phyloP scores from a whole-genome alignment of 2,113 vertebrate genomes.

The Spermophilus dauricus region DNA sequence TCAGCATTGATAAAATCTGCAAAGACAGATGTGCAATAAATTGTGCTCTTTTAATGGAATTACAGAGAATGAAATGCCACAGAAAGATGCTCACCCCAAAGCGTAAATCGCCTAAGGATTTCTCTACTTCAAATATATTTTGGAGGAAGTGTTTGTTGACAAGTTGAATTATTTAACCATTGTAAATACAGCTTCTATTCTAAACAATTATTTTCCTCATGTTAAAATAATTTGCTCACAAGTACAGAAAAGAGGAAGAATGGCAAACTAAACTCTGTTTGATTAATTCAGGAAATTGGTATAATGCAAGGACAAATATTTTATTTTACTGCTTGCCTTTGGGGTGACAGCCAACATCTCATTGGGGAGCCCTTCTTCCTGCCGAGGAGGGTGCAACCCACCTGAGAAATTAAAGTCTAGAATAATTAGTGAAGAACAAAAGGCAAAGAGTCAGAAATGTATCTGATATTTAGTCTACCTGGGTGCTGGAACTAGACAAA shows the following conservation, averaged over 20 bases:
- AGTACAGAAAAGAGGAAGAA: not conserved
- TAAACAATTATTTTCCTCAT: constrained; percentile 42
- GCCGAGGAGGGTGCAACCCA: too few relatives aligned
- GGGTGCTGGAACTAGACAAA: too few relatives aligned
- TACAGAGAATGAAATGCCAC: constrained; percentile 78
- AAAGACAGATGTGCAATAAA: constrained; percentile 85
- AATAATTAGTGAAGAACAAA: too few relatives aligned
- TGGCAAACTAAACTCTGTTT: constrained; percentile 23
- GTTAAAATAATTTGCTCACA: constrained; percentile 46
- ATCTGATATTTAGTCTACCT: too few relatives aligned
- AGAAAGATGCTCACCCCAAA: constrained; percentile 64
- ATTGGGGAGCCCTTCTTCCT: too few relatives aligned
- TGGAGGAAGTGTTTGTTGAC: constrained; percentile 44
- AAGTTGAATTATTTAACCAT: constrained; percentile 65
- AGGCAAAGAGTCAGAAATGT: too few relatives aligned
- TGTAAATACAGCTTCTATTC: constrained; percentile 57
- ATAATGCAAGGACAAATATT: constrained; percentile 7
- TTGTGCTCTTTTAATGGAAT: constrained; percentile 86
- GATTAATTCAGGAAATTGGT: not conserved
- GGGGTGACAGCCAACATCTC: too few relatives aligned
- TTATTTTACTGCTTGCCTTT: not conserved
- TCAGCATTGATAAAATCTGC: constrained; percentile 88
- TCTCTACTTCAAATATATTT: constrained; percentile 66
- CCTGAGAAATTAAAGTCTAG: too few relatives aligned
- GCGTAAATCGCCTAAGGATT: constrained; percentile 68